A percentile compares a stretch with the other conserved stretches of the same genome.
These are phyloP conservation scores for Drosophila punjabiensis DNA, from an alignment of 1,140 invertebrate species.

Conservation along the genomic window DNA sequence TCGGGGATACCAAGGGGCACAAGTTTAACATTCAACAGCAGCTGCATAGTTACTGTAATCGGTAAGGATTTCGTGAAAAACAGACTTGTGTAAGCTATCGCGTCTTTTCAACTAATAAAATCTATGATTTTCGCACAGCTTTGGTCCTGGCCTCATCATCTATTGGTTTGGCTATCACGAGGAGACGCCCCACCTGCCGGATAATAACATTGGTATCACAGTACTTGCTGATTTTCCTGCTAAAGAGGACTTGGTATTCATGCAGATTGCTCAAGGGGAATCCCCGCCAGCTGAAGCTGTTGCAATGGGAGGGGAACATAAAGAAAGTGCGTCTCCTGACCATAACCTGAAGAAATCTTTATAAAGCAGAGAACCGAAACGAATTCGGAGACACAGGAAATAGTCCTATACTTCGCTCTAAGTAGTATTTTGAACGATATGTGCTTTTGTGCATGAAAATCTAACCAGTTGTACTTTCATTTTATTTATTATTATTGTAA, in stretches of 20 bases:
- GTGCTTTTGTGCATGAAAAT: constrained; percentile 5
- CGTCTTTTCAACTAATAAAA: background rate
- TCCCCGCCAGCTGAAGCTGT: background rate
- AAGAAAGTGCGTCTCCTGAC: background rate
- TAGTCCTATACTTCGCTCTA: background rate
- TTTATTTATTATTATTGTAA: background rate
- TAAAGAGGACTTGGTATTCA: constrained; percentile 81
- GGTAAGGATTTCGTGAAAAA: constrained; percentile 85
- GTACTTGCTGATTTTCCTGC: constrained; percentile 88
- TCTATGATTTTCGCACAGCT: constrained; percentile 86
- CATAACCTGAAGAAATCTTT: background rate
- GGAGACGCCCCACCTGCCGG: constrained; percentile 87
- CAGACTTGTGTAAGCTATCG: no score
- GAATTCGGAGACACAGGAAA: constrained; percentile 5
- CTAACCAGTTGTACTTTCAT: background rate
- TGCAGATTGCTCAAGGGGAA: constrained; percentile 44
- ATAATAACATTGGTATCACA: constrained; percentile 89
- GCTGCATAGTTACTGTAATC: constrained; percentile 95
- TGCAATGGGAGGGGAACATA: background rate
- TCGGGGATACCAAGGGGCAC: constrained; percentile 94
- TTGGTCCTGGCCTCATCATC: constrained; percentile 97
- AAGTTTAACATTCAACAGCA: constrained; percentile 94
- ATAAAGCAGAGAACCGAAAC: background rate
- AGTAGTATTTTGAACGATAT: constrained; percentile 5
- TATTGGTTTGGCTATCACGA: constrained; percentile 98